phyloP scores from a whole-genome alignment of 2,113 vertebrate genomes.

The Microcebus murinus region DNA sequence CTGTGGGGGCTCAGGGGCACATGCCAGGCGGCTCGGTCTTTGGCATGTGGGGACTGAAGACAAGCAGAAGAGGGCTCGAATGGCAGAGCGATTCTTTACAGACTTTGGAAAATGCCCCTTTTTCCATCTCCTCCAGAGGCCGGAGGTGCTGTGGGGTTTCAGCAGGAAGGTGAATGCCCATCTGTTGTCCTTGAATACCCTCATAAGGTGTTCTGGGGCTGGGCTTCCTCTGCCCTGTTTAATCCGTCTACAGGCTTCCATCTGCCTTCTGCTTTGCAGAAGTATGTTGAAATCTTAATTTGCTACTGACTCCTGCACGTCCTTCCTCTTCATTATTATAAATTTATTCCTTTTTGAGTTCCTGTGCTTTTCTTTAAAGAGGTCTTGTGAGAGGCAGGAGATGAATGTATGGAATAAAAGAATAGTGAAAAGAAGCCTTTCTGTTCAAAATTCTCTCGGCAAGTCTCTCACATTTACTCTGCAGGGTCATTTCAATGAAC shows the following conservation, averaged over 20 bases:
- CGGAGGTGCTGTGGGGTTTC: neutral
- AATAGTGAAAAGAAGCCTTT: neutral
- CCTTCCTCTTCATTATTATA: neutral
- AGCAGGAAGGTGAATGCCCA: neutral
- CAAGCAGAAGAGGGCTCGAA: neutral
- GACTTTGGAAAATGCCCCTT: neutral
- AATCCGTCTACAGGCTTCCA: neutral
- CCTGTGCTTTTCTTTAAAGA: neutral
- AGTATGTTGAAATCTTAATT: neutral
- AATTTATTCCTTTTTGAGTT: neutral
- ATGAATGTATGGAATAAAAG: neutral
- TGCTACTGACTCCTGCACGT: neutral
- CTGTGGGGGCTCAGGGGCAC: too few species aligned
- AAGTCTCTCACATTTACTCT: neutral
- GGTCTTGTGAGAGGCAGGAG: neutral
- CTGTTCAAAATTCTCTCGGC: neutral
- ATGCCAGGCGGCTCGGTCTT: neutral
- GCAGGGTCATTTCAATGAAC: neutral
- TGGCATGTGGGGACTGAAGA: neutral
- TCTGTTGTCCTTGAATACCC: accelerated
- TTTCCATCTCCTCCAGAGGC: neutral
- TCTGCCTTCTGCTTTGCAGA: neutral
- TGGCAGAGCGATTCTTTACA: neutral
- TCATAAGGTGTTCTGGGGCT: too few species aligned
- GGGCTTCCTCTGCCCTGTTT: neutral